phyloP scores from a whole-genome alignment of 2,797 vertebrate genomes.

The Columba guinea region DNA sequence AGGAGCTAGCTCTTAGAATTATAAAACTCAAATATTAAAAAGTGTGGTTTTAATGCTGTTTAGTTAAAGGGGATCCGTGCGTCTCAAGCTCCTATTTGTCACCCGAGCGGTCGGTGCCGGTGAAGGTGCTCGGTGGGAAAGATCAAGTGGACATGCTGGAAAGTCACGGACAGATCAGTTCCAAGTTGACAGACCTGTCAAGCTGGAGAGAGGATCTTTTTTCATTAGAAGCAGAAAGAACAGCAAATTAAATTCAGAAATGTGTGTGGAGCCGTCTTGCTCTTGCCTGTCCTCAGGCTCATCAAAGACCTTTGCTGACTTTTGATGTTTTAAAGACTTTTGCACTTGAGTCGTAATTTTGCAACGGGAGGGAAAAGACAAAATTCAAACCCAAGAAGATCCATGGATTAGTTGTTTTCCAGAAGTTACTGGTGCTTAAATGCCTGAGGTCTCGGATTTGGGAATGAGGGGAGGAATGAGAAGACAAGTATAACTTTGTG shows the following conservation, averaged over 20 bases:
- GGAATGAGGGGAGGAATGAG: not conserved
- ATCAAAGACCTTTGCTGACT: slow-evolving; percentile 7
- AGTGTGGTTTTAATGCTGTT: not conserved
- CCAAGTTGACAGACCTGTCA: not conserved
- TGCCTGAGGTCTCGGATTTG: not conserved
- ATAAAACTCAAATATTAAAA: not conserved
- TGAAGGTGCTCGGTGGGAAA: not conserved
- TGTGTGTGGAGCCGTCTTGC: not conserved
- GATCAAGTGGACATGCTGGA: not conserved
- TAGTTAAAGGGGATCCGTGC: not conserved
- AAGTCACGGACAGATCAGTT: not conserved
- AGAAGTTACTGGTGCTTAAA: not conserved
- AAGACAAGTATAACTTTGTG: slow-evolving; percentile 17
- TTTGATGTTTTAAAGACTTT: not conserved
- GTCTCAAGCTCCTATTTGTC: not conserved
- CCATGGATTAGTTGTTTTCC: not conserved
- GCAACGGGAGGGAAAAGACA: not conserved
- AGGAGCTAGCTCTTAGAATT: slow-evolving; percentile 15
- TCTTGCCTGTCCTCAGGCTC: not conserved
- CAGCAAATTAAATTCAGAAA: slow-evolving; percentile 43
- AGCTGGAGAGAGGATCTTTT: not conserved
- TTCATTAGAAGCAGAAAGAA: slow-evolving; percentile 1
- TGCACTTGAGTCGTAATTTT: not conserved
- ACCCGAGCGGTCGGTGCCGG: not conserved
- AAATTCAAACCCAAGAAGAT: not conserved